Base-by-base conservation (phyloP, 2,797 vertebrate genomes). In the Coreius guichenoti region DNA sequence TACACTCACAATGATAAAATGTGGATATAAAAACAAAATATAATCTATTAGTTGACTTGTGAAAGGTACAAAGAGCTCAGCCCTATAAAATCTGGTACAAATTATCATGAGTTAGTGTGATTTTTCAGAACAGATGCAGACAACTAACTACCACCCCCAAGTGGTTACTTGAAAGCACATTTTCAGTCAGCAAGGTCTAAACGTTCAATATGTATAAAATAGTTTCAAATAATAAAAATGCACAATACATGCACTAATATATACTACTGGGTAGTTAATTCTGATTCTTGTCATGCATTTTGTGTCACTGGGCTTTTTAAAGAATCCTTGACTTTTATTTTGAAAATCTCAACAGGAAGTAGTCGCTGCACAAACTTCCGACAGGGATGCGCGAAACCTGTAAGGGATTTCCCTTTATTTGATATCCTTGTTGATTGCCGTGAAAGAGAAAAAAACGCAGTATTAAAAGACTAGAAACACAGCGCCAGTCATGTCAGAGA, bases 401-500 rank as follows among this genome's bases (percentile, higher is more conserved):
- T 90, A 80, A 88, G 83, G 91, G 88, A 93, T 89, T 93, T 93
- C 90, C 87, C 86, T 91, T 90, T 87, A 89, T 91, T 89, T 91
- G 84, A 82, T 92, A 86, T 87, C 69, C 74, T 91, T 86, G 70
- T 83, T 89, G 86, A 84, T 91, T 86, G 89, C 89, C 88, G 88
- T 90, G 68, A 74, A 63, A 82, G 84, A 75, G 76, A 73, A 80
- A 85, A n/a, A 87, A 85, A 39, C 77, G 49, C 51, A 70, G n/a
- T 16, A 21, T 72, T 65, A 86, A 31, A 80, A 79, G 58, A 29
- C 68, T 58, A 83, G 26, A 86, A 77, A 89, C 92, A 90, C 88
- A 87, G 86, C 87, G 47, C 43, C 91, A 91, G 92, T 88, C 92
- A 96, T 96, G 95, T 96, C 95, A 82, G 95, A 96, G 90, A 95